These are phyloP conservation scores for Onychomys torridus DNA, from an alignment of 2,797 vertebrate genomes.

Conservation along the genomic window DNA sequence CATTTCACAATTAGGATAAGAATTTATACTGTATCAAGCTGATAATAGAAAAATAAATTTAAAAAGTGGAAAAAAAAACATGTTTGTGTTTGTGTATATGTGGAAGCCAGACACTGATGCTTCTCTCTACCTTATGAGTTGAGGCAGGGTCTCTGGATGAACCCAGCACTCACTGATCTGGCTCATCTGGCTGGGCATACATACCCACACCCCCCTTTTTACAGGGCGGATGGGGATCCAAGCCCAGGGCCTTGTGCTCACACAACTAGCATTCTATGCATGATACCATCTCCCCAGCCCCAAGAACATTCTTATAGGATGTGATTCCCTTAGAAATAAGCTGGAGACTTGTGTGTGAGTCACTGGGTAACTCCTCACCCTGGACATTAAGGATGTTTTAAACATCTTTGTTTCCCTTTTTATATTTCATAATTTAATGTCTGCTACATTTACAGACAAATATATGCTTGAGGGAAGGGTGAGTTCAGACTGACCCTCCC, in stretches of 20 bases:
- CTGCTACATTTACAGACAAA: background rate
- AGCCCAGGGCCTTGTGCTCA: background rate
- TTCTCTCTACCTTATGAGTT: background rate
- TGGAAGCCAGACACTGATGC: background rate
- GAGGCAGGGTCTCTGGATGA: background rate
- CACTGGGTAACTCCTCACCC: background rate
- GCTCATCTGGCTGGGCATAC: background rate
- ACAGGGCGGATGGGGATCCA: background rate
- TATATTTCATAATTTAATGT: background rate
- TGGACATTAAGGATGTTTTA: background rate
- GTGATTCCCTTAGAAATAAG: background rate
- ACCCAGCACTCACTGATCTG: background rate
- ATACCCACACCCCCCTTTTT: background rate
- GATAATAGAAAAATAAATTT: too few species aligned
- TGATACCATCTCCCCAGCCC: background rate
- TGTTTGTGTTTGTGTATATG: background rate
- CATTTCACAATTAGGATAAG: too few species aligned
- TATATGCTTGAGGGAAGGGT: background rate
- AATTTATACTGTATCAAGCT: too few species aligned
- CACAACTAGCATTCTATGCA: background rate
- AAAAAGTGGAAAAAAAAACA: too few species aligned
- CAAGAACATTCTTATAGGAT: background rate
- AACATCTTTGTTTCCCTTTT: background rate
- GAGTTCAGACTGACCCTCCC: background rate
- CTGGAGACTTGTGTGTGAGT: background rate